Evolutionary conservation across 1,140 invertebrate species (phyloP).

Genomic region (Dinoponera quadriceps): DNA sequence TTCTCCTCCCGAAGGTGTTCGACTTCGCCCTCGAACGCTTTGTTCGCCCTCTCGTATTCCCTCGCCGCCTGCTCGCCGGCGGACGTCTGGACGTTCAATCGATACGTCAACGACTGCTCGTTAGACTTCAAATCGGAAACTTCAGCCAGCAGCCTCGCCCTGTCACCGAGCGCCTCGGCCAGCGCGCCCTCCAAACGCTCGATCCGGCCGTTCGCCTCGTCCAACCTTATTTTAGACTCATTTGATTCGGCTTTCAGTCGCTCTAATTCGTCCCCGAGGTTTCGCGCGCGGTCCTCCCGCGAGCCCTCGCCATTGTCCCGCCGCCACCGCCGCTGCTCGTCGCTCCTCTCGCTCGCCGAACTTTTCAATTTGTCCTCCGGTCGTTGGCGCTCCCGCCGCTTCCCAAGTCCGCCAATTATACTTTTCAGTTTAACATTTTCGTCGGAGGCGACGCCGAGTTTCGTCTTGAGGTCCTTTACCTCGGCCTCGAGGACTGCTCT

Average conservation of each 20-base stretch:
- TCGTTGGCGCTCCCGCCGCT: neutral
- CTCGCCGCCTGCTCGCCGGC: neutral
- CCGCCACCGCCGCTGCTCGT: neutral
- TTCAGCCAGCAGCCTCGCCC: neutral
- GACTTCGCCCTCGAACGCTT: conserved; percentile 44
- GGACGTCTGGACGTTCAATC: conserved; percentile 8
- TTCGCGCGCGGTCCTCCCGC: conserved; percentile 20
- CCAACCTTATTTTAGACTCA: conserved; percentile 9
- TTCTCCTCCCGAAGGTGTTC: conserved; percentile 59
- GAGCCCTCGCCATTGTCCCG: conserved; percentile 22
- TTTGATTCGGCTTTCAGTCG: conserved; percentile 37
- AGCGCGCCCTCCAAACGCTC: conserved; percentile 14
- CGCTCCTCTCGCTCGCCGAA: neutral
- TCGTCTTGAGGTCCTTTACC: conserved; percentile 34
- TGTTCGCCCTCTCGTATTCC: conserved; percentile 30
- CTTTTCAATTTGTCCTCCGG: conserved; percentile 31
- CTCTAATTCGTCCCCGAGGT: conserved; percentile 50
- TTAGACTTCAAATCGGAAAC: conserved; percentile 43
- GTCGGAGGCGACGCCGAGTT: conserved; percentile 35
- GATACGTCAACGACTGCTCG: conserved; percentile 32
- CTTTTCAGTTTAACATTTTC: conserved; percentile 54
- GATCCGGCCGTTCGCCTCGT: conserved; percentile 19
- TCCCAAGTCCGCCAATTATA: conserved; percentile 37
- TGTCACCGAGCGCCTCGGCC: conserved; percentile 12
- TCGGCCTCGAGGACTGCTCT: conserved; percentile 20